Evolutionary conservation across 2,888 invertebrate genomes (phyloP).

Genomic region (Oligia latruncula): DNA sequence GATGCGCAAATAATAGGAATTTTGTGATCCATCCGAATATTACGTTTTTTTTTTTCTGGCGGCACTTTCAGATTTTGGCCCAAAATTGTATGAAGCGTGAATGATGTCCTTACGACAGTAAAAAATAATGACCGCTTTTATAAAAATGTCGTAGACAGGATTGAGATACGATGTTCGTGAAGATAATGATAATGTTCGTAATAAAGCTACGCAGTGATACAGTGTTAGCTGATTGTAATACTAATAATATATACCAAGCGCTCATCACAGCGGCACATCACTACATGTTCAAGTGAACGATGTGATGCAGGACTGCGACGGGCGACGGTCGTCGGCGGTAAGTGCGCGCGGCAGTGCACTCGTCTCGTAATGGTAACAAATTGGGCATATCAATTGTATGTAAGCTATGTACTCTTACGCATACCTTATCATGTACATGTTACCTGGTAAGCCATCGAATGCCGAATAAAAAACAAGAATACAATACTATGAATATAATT

Average conservation of each 20-base stretch:
- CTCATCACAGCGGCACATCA: too few species aligned
- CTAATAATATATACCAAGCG: background rate
- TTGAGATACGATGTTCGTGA: slow-evolving; percentile 22
- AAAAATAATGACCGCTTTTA: background rate
- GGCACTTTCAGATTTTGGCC: too few species aligned
- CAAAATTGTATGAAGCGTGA: too few species aligned
- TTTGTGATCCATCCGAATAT: too few species aligned
- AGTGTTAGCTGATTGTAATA: slow-evolving; percentile 13
- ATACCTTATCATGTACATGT: slow-evolving; percentile 57
- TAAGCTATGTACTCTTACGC: slow-evolving; percentile 69
- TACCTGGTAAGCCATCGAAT: slow-evolving; percentile 59
- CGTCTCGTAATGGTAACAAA: slow-evolving; percentile 72
- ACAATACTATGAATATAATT: slow-evolving; percentile 64
- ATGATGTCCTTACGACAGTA: background rate
- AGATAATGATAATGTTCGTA: slow-evolving; percentile 3
- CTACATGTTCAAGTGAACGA: background rate
- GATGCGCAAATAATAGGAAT: too few species aligned
- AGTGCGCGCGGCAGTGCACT: background rate
- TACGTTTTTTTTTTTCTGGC: too few species aligned
- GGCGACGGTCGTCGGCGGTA: too few species aligned
- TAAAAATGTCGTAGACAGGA: background rate
- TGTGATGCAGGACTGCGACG: background rate
- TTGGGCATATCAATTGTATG: slow-evolving; percentile 73
- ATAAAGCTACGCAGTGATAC: slow-evolving; percentile 5
- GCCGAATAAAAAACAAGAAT: slow-evolving; percentile 65